These are phyloP conservation scores for Nephrotoma guestfalica DNA, from an alignment of 2,888 invertebrate genomes.

Conservation along the genomic window DNA sequence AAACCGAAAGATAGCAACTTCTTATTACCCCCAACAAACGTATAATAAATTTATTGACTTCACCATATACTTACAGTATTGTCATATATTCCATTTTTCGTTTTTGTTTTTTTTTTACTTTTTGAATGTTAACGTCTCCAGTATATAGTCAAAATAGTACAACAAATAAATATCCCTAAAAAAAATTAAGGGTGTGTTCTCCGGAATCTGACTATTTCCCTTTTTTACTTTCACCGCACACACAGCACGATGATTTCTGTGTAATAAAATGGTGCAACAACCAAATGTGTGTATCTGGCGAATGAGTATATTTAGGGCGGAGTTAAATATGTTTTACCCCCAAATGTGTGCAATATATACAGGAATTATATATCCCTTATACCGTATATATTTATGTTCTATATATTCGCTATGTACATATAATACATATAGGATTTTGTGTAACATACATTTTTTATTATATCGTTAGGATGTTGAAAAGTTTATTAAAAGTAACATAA, in stretches of 20 bases:
- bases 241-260: background rate
- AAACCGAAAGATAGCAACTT: constrained; percentile 1
- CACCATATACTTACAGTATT: constrained; percentile 2
- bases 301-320: background rate
- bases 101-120: background rate
- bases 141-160: background rate
- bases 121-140: background rate
- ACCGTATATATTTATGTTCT: background rate
- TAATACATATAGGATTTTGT: background rate
- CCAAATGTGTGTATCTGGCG: background rate
- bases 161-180: background rate
- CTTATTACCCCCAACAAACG: background rate
- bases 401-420: background rate
- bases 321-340: background rate
- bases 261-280: background rate
- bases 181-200: background rate
- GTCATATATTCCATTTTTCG: background rate
- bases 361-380: background rate
- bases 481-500: background rate
- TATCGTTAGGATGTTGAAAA: constrained; percentile 3
- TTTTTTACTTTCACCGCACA: background rate
- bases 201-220: background rate
- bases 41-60: constrained; percentile 3
- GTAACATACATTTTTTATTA: constrained; percentile 1
- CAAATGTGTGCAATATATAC: background rate